Base-by-base conservation (phyloP, 2,113 vertebrate species). In the Neotoma lepida region DNA sequence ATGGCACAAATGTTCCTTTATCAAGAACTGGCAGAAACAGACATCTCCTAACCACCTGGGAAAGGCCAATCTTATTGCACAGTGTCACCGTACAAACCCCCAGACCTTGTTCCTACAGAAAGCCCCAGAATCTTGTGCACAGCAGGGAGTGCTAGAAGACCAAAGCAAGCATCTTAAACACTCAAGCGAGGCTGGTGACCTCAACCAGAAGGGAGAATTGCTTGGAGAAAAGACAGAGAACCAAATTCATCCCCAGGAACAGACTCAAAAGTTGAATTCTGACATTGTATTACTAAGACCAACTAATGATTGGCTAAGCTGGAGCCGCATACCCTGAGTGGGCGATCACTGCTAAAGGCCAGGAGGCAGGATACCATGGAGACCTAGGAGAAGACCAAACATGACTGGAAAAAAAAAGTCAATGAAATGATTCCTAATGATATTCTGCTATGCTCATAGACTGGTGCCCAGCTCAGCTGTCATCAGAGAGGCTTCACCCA, bases 1-100 rank as follows among this genome's bases (percentile, higher is more conserved):
- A 97, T 94, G 97, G 71, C 54, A 93, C 89, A 96, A 93, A 86
- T 73, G 96, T 88, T 89, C 94, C 94, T 95, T 96, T 49, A 97
- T 95, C 63, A 85, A 76, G 64, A 87, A 66, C 7, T 56, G 51
- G 58, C 2, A 74, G 58, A 56, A 49, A 51, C n/a, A 89, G 88
- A 66, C 88, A 74, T 74, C 28, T 68, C 74, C 49, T 51, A 77
- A n/a, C 26, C 5, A 49, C 77, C 46, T 49, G 51, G 64, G 88
- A 81, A 93, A 77, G 46, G 14, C n/a, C 51, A 68, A 41, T 35
- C 41, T 58, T 44, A 82, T 77, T 46, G 74, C 44, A 66, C 4
- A 88, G 63, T 41, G 10, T 84, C 61, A 58, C 2, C 35, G 73
- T 26, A 80, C 6, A 89, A 61, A 63, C 14, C 18, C 8, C 74